phyloP scores from a whole-genome alignment of 2,888 invertebrate species.

The Lumbricus terrestris region DNA sequence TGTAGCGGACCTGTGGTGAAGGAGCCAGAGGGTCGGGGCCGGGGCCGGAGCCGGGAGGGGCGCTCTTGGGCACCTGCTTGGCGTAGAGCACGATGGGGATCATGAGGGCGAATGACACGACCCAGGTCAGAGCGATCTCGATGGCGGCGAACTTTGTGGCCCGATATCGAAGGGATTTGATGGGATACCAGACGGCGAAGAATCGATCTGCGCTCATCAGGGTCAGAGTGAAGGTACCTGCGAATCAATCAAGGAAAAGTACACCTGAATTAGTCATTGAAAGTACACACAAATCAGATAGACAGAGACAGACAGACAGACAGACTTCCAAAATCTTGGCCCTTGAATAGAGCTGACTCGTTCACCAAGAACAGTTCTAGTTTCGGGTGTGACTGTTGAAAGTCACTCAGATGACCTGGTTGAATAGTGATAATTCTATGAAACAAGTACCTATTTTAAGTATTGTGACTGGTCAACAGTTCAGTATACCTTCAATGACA shows the following conservation, averaged over 20 bases:
- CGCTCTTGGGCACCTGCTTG: neutral
- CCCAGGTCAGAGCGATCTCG: slow-evolving; percentile 35
- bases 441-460: no score
- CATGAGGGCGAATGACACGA: slow-evolving; percentile 35
- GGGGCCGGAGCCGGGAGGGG: neutral
- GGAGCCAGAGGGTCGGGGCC: neutral
- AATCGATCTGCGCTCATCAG: slow-evolving; percentile 40
- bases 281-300: neutral
- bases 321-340: no score
- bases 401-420: no score
- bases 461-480: no score
- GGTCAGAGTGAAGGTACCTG: slow-evolving; percentile 37
- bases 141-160: slow-evolving; percentile 35
- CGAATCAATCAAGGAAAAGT: neutral
- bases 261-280: no score
- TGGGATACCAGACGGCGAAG: slow-evolving; percentile 40
- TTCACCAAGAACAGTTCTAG: no score
- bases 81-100: slow-evolving; percentile 39
- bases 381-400: no score
- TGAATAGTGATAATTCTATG: no score
- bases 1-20: neutral
- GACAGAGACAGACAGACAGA: neutral
- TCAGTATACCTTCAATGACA: no score
- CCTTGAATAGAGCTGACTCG: no score
- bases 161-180: slow-evolving; percentile 37